Percentiles rank a stretch among this genome's conserved stretches.
phyloP scores from a whole-genome alignment of 2,888 invertebrate species.

The Cosmopolites sordidus region DNA sequence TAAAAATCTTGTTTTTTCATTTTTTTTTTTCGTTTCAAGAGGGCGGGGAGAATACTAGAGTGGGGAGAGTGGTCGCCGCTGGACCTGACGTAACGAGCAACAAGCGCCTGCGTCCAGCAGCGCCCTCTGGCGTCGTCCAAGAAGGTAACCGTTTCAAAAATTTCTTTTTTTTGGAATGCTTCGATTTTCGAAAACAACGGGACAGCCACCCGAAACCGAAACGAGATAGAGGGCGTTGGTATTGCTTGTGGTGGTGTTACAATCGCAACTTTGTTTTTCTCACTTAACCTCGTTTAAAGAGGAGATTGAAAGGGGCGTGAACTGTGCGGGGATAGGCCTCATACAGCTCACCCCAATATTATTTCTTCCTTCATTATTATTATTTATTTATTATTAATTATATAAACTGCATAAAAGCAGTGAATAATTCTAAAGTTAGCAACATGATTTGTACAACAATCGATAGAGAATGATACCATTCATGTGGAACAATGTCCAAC shows the following conservation, averaged over 20 bases:
- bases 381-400: conserved; percentile 8
- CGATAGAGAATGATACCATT: conserved; percentile 46
- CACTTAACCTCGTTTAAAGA: too few species aligned
- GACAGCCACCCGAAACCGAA: conserved; percentile 8
- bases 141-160: conserved; percentile 47
- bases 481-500: conserved; percentile 22
- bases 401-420: conserved; percentile 38
- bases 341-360: not conserved
- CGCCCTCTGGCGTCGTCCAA: conserved; percentile 40
- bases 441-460: conserved; percentile 48
- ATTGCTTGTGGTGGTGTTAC: too few species aligned
- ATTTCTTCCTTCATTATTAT: not conserved
- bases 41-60: too few species aligned
- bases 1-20: conserved; percentile 30
- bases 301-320: too few species aligned
- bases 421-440: conserved; percentile 45
- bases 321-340: not conserved
- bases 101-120: conserved; percentile 29
- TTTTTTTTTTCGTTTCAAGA: too few species aligned
- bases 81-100: conserved; percentile 33
- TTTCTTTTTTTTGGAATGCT: conserved; percentile 51
- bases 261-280: too few species aligned
- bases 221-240: not conserved
- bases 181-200: conserved; percentile 37
- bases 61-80: conserved; percentile 17